A percentile compares a stretch with the other conserved stretches of the same genome.
Conservation (phyloP, 64 coral and sea anemone species). For the Actinia tenebrosa region DNA sequence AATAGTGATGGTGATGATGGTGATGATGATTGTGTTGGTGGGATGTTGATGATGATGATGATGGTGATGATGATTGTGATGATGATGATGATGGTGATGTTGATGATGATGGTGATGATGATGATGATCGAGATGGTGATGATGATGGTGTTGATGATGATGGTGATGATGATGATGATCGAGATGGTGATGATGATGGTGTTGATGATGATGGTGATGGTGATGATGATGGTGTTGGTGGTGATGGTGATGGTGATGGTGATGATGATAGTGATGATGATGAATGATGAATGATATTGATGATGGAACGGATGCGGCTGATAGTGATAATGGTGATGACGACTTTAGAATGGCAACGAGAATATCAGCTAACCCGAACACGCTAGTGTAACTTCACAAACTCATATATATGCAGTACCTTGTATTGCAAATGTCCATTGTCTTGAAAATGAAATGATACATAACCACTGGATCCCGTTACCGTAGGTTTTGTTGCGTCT, state of each 20-base stretch:
- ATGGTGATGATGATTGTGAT: background rate
- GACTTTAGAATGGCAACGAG: background rate
- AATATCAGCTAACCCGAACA: background rate
- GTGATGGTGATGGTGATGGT: background rate
- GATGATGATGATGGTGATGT: background rate
- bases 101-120: background rate
- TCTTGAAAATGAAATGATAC: constrained; percentile 44
- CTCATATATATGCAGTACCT: constrained; percentile 23
- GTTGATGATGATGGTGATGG: background rate
- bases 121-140: too few species aligned
- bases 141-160: too few species aligned
- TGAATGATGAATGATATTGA: too few species aligned
- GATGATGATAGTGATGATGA: too few species aligned
- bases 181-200: background rate
- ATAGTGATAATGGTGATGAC: background rate
- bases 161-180: background rate
- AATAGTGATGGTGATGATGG: too few species aligned
- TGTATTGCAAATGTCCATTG: constrained; percentile 58
- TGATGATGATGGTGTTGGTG: background rate
- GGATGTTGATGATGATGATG: too few species aligned
- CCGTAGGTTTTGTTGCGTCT: constrained; percentile 66
- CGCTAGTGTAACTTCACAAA: background rate
- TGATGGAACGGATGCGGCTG: too few species aligned
- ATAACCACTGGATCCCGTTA: constrained; percentile 92
- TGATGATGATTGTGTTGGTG: too few species aligned